Conservation (phyloP, 1,140 invertebrate genomes). For the Atta cephalotes region DNA sequence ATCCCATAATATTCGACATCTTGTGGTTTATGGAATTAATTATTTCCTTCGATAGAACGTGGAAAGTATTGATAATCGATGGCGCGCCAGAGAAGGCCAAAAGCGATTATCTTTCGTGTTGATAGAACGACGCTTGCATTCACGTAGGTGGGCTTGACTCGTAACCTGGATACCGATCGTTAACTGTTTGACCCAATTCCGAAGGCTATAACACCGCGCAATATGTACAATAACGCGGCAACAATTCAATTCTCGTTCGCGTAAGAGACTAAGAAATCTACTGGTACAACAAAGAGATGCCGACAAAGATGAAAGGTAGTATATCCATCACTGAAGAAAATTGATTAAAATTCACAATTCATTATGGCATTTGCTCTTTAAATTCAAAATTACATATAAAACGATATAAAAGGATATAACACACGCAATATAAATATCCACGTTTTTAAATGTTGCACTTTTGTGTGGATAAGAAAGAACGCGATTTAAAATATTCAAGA, state of each 20-base stretch:
- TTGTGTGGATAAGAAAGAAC: background rate
- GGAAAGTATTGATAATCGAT: constrained; percentile 56
- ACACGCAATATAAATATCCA: background rate
- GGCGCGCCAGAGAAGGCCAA: constrained; percentile 35
- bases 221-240: constrained; percentile 59
- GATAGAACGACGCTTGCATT: constrained; percentile 53
- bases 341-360: constrained; percentile 27
- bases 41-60: constrained; percentile 43
- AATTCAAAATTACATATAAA: background rate
- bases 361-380: background rate
- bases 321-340: background rate
- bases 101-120: constrained; percentile 64
- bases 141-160: constrained; percentile 51
- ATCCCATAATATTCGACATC: constrained; percentile 40
- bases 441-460: background rate
- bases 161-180: constrained; percentile 58
- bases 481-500: background rate
- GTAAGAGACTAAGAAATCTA: constrained; percentile 47
- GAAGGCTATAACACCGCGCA: constrained; percentile 41
- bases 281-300: background rate
- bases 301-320: background rate
- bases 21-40: constrained; percentile 54
- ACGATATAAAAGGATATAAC: background rate
- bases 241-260: constrained; percentile 53
- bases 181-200: constrained; percentile 63